Conservation (phyloP, 92 coral and sea anemone genomes). For the Palythoa grandis region DNA sequence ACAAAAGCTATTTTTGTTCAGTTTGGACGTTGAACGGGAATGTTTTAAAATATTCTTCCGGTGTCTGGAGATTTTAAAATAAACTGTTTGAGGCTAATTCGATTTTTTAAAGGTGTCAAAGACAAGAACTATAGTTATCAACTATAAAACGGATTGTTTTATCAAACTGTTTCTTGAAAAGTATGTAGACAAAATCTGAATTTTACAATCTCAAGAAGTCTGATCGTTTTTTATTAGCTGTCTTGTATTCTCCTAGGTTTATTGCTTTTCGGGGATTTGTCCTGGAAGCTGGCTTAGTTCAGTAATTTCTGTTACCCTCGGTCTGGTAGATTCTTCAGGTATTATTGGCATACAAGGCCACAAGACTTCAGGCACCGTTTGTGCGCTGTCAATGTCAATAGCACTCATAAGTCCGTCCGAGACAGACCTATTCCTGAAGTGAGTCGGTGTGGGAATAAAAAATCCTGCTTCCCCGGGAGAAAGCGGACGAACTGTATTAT, state of each 20-base stretch:
- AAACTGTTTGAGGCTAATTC: neutral
- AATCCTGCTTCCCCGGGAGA: constrained; percentile 74
- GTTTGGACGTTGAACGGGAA: neutral
- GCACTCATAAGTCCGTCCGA: constrained; percentile 88
- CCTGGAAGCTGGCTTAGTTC: constrained; percentile 80
- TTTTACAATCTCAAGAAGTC: neutral
- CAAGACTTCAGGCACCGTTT: constrained; percentile 62
- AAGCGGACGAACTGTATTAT: constrained; percentile 71
- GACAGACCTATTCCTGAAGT: constrained; percentile 79
- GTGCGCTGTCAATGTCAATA: constrained; percentile 61
- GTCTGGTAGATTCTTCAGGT: constrained; percentile 56
- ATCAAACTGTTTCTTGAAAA: neutral
- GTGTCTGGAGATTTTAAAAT: no score
- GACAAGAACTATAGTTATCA: neutral
- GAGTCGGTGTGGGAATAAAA: constrained; percentile 65
- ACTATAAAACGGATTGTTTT: neutral
- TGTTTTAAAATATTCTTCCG: neutral
- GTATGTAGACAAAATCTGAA: neutral
- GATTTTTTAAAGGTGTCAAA: neutral
- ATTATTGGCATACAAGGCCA: constrained; percentile 74
- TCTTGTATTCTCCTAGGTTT: neutral
- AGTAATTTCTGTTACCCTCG: constrained; percentile 56
- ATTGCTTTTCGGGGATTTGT: constrained; percentile 38
- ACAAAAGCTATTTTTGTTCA: neutral
- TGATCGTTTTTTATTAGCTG: neutral